Evolutionary conservation across 2,797 vertebrate species (phyloP).

Genomic region (Simalia tracyae): DNA sequence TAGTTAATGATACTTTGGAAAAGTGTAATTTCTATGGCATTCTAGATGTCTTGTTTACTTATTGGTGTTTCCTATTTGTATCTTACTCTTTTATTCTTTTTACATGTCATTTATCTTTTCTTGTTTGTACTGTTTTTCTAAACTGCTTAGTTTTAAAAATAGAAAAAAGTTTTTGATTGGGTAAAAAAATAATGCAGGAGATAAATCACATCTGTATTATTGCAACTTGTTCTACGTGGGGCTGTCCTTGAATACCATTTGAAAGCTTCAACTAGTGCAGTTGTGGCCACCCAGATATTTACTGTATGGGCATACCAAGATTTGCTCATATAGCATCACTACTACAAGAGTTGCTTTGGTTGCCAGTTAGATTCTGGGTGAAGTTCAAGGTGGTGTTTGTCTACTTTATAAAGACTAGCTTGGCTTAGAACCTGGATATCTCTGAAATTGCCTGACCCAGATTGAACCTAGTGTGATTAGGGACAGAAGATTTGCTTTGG

Average conservation of each 20-base stretch:
- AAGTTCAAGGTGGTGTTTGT: neutral
- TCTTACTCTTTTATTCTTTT: neutral
- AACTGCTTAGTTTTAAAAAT: neutral
- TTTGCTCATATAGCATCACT: neutral
- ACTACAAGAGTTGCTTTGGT: neutral
- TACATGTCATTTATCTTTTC: neutral
- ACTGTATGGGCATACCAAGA: neutral
- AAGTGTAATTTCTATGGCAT: neutral
- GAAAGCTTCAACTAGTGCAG: neutral
- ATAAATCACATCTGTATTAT: neutral
- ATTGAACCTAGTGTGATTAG: neutral
- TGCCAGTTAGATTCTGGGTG: neutral
- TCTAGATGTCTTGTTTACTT: neutral
- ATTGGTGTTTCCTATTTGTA: neutral
- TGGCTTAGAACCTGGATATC: neutral
- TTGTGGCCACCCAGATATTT: neutral
- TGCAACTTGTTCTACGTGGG: neutral
- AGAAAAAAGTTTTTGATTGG: neutral
- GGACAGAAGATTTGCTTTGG: neutral
- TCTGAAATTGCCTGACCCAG: neutral
- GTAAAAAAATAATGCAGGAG: neutral
- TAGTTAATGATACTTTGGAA: neutral
- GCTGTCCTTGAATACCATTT: neutral
- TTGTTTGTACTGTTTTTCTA: neutral
- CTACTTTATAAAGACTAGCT: neutral